Evolutionary conservation across 2,113 vertebrate genomes (phyloP), one percentile per base, ranked within the genome.

Genomic region (Tetraodon nigroviridis): DNA sequence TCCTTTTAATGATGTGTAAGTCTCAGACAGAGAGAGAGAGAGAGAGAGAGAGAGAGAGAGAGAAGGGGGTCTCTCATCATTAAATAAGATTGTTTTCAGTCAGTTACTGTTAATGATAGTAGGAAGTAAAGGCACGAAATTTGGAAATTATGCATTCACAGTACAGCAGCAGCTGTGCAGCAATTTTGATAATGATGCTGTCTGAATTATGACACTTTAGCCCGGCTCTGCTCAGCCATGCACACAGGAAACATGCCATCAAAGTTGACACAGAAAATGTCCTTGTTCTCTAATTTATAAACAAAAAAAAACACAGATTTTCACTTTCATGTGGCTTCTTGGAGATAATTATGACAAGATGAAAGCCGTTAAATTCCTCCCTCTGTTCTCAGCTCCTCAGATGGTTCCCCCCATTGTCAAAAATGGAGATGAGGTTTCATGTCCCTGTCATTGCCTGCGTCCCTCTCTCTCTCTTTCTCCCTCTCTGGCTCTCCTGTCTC

Each of bases 291-390:
- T 87, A 88, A 90, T 90, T 90, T 89, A 89, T 89, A 88, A 89
- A 89, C 88, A 90, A 88, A 90, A 42, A 90, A 42, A 88, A 89
- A 88, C 78, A 83, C 74, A 81, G 80, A 81, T 87, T 89, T 75
- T 76, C 62, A 70, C 84, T 89, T 89, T 88, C 84, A 88, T 89
- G 85, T 87, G 82, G 82, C 74, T 88, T 87, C 84, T 85, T 87
- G 88, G 85, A 89, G 88, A 91, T 90, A 90, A 88, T 89, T 90
- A 87, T 89, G 86, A 87, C 81, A 84, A 88, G 89, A 90, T 89
- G 86, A 90, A 91, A 89, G 87, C 81, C 68, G 80, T 86, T 89
- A 88, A 89, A 88, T 87, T 88, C 86, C 87, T 89, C 83, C 80
- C 85, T 88, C 87, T 89, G 84, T 90, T 90, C 84, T 85, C 76